A percentile compares a stretch with the other conserved stretches of the same genome.
These are phyloP conservation scores for Pyxicephalus adspersus DNA, from an alignment of 2,113 vertebrate species.

Conservation along the genomic window DNA sequence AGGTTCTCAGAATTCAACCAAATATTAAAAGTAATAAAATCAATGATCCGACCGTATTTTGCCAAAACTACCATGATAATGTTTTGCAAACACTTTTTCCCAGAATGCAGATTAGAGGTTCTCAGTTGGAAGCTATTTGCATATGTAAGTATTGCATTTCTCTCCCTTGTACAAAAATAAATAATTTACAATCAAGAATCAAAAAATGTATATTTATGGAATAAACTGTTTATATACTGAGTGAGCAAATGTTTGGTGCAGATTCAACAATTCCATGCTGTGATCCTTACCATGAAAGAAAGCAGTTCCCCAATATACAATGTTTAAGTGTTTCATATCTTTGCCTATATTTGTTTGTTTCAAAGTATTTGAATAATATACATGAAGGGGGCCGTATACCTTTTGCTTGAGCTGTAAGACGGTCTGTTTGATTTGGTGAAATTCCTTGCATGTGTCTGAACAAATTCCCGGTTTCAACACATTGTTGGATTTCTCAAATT, in stretches of 20 bases:
- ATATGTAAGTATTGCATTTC: too few species aligned
- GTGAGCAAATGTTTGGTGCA: not conserved
- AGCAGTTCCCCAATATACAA: not conserved
- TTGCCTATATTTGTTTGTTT: not conserved
- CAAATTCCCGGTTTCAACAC: constrained; percentile 80
- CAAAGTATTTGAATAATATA: not conserved
- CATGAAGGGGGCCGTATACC: constrained; percentile 68
- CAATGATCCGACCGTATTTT: too few species aligned
- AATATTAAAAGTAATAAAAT: too few species aligned
- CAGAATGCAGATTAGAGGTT: too few species aligned
- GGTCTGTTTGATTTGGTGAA: constrained; percentile 91
- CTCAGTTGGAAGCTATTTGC: too few species aligned
- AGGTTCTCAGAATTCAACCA: too few species aligned
- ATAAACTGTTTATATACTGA: not conserved
- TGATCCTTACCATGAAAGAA: not conserved
- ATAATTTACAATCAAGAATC: not conserved
- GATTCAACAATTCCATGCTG: not conserved
- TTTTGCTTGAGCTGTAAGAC: constrained; percentile 95
- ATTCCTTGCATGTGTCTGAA: constrained; percentile 91
- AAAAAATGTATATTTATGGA: not conserved
- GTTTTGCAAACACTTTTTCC: too few species aligned
- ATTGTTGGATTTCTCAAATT: constrained; percentile 84
- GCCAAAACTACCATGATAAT: too few species aligned
- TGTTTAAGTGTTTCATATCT: constrained; percentile 19
- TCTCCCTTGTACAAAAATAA: constrained; percentile 3